These are phyloP conservation scores for Metallyticus violacea DNA, from an alignment of 2,888 invertebrate species.

Conservation along the genomic window DNA sequence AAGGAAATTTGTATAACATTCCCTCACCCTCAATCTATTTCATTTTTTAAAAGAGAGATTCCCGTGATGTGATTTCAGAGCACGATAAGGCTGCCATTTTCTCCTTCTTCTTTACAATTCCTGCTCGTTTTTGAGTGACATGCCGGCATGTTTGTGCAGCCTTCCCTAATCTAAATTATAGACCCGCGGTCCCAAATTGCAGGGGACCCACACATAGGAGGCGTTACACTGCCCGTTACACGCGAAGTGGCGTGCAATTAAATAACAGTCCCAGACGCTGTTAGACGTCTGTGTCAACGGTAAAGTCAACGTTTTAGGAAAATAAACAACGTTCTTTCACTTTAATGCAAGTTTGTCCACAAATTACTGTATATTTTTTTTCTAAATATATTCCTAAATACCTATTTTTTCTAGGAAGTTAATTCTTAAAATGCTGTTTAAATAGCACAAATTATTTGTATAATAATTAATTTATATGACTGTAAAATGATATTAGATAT, in stretches of 20 bases:
- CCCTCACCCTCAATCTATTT: no score
- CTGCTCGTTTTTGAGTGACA: neutral
- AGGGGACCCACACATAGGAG: neutral
- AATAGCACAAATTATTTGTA: no score
- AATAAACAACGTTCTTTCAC: no score
- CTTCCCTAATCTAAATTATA: neutral
- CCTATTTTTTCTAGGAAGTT: no score
- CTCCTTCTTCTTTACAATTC: neutral
- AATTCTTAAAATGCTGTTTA: no score
- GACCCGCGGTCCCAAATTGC: neutral
- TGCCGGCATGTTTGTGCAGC: neutral
- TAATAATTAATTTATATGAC: no score
- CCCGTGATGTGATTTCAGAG: neutral
- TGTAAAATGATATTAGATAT: no score
- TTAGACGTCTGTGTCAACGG: neutral
- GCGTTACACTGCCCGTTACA: neutral
- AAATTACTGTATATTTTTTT: no score
- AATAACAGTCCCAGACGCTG: neutral
- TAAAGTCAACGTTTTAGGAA: no score
- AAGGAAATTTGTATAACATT: no score
- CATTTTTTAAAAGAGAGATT: neutral
- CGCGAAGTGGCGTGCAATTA: neutral
- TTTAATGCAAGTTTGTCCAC: no score
- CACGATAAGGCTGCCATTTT: neutral
- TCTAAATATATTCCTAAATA: no score